Evolutionary conservation across 2,888 invertebrate species (phyloP), one percentile per base, ranked within the genome.

Genomic region (Lepidochitona cinerea): DNA sequence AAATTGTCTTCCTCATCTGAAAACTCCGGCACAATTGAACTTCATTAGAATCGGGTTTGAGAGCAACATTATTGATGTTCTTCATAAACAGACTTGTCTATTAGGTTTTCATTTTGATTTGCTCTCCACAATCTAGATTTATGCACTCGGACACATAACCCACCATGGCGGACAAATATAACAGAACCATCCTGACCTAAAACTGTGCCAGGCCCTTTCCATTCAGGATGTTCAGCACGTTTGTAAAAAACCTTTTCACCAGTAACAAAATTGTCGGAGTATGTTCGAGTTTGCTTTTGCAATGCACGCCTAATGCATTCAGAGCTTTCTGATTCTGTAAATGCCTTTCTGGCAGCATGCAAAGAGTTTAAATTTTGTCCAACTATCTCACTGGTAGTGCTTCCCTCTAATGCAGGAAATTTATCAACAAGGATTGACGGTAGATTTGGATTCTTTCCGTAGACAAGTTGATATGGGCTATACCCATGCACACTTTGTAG

Each of bases 341-440:
- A 76, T 29, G 76, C 71, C n/a, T 49, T 36, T n/a, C 79, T 18
- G 52, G 72, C 67, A 54, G 72, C 52, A 67, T 76, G 73, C 7
- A 75, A 54, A 0, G 71, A 72, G 71, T 78, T 77, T 7, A 80
- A 54, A 73, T 78, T 74, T n/a, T 67, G 68, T 9, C 69, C 78
- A 65, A 77, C 70, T 23, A 32, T 70, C 54, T 78, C 41, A 73
- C 70, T 70, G 3, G 54, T 70, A 0, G 74, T 70, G 7, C 12
- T 32, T 37, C 71, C 65, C 12, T 65, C 68, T 23, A 74, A 23
- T 3, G 73, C 75, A 64, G 73, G 73, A 14, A 54, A 64, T 35
- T 7, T 66, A 26, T 73, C 73, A 23, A n/a, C 29, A 14, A 73
- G 65, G 18, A 74, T 70, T 18, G 59, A 54, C 7, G 75, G 75